Evolutionary conservation across 1,140 invertebrate species (phyloP).

Genomic region (Zaprionus ghesquierei): DNA sequence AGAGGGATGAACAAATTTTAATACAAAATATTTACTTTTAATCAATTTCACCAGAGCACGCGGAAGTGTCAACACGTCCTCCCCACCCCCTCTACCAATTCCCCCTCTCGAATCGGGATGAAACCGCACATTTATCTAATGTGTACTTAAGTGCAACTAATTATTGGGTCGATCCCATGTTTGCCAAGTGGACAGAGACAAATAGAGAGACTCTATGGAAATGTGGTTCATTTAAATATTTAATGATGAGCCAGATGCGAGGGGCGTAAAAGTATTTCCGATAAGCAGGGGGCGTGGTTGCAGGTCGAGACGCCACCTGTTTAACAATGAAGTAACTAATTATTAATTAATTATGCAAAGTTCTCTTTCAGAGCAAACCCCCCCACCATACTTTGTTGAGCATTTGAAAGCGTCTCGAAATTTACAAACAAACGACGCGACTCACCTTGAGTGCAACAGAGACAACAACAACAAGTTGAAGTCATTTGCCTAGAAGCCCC

Average conservation of each 20-base stretch:
- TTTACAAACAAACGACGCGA: constrained; percentile 34
- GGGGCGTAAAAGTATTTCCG: constrained; percentile 1
- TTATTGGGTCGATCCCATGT: constrained; percentile 43
- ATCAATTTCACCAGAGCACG: constrained; percentile 32
- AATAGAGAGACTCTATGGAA: constrained; percentile 5
- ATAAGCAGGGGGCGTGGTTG: constrained; percentile 21
- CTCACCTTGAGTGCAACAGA: constrained; percentile 31
- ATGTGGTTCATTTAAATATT: constrained; percentile 51
- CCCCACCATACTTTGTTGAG: not conserved
- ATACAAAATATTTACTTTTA: constrained; percentile 40
- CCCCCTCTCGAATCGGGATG: not conserved
- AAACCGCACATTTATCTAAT: constrained; percentile 43
- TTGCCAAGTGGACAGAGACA: constrained; percentile 12
- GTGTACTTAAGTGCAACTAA: constrained; percentile 44
- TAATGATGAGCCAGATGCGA: constrained; percentile 22
- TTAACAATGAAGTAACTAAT: constrained; percentile 35
- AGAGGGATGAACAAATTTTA: not conserved
- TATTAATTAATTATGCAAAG: constrained; percentile 51
- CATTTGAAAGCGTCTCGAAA: constrained; percentile 22
- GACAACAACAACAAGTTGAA: constrained; percentile 16
- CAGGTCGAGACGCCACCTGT: constrained; percentile 39
- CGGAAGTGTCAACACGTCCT: constrained; percentile 2
- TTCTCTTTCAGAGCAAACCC: constrained; percentile 6
- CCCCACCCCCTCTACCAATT: not conserved
- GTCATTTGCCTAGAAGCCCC: constrained; percentile 34